Base-by-base conservation (phyloP, 2,888 invertebrate genomes). In the Junonia oenone region DNA sequence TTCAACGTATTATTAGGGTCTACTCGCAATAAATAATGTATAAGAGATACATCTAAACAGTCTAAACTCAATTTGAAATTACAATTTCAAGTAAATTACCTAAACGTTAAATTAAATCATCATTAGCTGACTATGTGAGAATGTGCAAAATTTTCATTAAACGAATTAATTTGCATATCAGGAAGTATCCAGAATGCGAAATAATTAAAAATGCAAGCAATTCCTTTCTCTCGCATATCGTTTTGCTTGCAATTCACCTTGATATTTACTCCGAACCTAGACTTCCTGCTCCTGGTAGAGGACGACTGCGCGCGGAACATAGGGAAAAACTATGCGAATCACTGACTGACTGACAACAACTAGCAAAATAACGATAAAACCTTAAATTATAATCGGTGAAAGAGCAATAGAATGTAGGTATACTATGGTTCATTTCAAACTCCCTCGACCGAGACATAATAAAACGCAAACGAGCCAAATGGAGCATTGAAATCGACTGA, bases 221-320 rank as follows among this genome's bases (percentile, higher is more conserved):
- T 58, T 60, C 65, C 66, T 66, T 59, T 66, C 65, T 61, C 79
- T 78, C 74, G 72, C 71, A 73, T 69, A 73, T 73, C 62, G 65
- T 57, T 51, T 51, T 53, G 56, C 59, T 56, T 66, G 38, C 63
- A 70, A 58, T 61, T 84, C 69, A 72, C 88, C 89, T 89, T 89
- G 88, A 85, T 86, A 89, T 88, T 88, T 83, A 79, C 69, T 68
- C 65, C 65, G 64, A 66, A 69, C 63, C 63, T 66, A 77, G 68
- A 79, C 83, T 88, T 89, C 88, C 88, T 89, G 84, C 73, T 80
- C 65, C 66, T 62, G 64, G 58, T 70, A 73, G 72, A 83, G 83
- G 81, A 80, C 85, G 68, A 67, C 78, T 60, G 58, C 73, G 64
- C 67, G 60, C 67, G 63, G 63, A 62, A 61, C 40, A 53, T 22